phyloP scores from a whole-genome alignment of 2,888 invertebrate species.

The Cantharis lateralis region DNA sequence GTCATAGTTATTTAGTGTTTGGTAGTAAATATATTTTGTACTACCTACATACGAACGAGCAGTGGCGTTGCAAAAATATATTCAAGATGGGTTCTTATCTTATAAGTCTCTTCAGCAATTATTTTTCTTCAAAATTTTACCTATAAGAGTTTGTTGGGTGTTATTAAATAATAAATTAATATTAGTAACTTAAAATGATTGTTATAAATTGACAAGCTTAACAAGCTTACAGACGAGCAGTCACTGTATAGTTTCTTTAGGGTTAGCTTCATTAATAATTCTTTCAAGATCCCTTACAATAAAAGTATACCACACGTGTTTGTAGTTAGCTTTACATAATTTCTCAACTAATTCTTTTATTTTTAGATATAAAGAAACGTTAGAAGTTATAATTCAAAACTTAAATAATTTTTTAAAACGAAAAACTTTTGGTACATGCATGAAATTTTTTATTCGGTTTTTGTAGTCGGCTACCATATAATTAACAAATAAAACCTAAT shows the following conservation, averaged over 20 bases:
- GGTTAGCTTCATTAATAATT: not conserved
- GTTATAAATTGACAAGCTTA: not conserved
- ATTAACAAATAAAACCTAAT: not conserved
- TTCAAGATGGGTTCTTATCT: not conserved
- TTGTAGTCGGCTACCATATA: not conserved
- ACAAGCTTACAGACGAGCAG: not conserved
- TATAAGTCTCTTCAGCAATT: not conserved
- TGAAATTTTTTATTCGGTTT: not conserved
- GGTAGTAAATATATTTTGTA: not conserved
- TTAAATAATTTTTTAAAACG: not conserved
- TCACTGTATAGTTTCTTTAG: not conserved
- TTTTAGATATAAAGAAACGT: constrained; percentile 16
- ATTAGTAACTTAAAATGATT: not conserved
- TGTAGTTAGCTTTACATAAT: constrained; percentile 17
- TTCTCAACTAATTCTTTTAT: constrained; percentile 20
- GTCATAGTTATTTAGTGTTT: not conserved
- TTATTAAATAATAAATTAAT: not conserved
- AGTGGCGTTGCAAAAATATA: not conserved
- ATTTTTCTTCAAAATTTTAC: not conserved
- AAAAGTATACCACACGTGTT: constrained; percentile 21
- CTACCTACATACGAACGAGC: not conserved
- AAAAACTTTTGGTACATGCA: not conserved
- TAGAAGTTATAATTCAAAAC: not conserved
- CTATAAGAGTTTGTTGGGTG: not conserved
- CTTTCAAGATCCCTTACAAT: not conserved